Conservation (phyloP, 2,888 invertebrate genomes). For the Anticlea derivata region DNA sequence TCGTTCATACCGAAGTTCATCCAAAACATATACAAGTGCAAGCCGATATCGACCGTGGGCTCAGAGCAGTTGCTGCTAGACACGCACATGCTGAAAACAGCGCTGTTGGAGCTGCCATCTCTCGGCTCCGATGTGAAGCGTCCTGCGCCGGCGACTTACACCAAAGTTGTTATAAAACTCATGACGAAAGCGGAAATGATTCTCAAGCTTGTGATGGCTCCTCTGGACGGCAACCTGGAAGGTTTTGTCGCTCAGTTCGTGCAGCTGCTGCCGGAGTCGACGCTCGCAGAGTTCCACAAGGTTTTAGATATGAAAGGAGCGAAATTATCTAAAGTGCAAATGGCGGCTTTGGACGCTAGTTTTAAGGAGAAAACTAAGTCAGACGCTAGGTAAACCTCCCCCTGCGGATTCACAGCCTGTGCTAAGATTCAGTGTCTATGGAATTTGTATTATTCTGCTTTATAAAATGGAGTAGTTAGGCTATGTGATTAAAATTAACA, state of each 20-base stretch:
- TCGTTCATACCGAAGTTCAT: conserved; percentile 98
- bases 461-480: neutral
- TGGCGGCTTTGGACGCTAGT: conserved; percentile 55
- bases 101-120: conserved; percentile 96
- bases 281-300: conserved; percentile 95
- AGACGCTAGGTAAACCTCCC: conserved; percentile 7
- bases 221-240: conserved; percentile 87
- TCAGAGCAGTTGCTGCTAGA: conserved; percentile 97
- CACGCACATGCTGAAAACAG: conserved; percentile 97
- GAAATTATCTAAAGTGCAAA: conserved; percentile 69
- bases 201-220: conserved; percentile 98
- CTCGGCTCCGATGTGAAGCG: conserved; percentile 94
- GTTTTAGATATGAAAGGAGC: conserved; percentile 97
- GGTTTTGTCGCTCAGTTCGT: conserved; percentile 95
- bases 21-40: conserved; percentile 94
- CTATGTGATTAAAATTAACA: conserved; percentile 10
- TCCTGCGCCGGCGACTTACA: conserved; percentile 94
- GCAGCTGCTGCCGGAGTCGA: conserved; percentile 94
- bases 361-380: conserved; percentile 54
- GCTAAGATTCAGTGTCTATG: neutral
- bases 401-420: too few relatives aligned
- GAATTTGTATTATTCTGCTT: conserved; percentile 4
- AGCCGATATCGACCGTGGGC: conserved; percentile 93
- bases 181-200: conserved; percentile 99
- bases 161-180: conserved; percentile 92